Evolutionary conservation across 37 sponge, comb jelly and placozoan species (phyloP).

Genomic region (Amphimedon queenslandica): DNA sequence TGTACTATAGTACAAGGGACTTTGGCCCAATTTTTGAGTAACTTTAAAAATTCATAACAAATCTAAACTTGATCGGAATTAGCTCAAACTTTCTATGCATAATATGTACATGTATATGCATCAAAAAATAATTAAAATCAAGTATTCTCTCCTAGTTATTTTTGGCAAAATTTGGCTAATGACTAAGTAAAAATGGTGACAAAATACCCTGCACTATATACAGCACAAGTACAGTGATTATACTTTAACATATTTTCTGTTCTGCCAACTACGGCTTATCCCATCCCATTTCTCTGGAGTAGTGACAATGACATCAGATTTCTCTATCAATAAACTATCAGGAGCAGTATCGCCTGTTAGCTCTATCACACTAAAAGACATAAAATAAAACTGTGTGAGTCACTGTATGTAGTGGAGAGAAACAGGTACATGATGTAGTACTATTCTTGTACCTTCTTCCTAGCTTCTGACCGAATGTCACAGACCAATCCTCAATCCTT

Average conservation of each 20-base stretch:
- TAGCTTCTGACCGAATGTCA: constrained; percentile 66
- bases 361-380: constrained; percentile 74
- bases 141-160: no score
- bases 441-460: constrained; percentile 50
- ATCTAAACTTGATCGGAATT: no score
- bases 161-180: no score
- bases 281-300: constrained; percentile 99
- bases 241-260: constrained; percentile 79
- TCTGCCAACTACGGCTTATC: constrained; percentile 97
- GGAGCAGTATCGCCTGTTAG: constrained; percentile 96
- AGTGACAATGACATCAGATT: constrained; percentile 95
- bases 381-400: neutral
- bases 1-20: no score
- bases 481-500: constrained; percentile 91
- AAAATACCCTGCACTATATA: no score
- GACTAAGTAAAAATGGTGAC: no score
- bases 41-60: no score
- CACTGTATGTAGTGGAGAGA: neutral
- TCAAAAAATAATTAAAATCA: no score
- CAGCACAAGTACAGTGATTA: no score
- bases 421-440: neutral
- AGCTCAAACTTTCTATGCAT: no score
- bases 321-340: constrained; percentile 83
- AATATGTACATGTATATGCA: no score
- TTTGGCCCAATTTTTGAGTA: no score